Base-by-base conservation (phyloP, 2,797 vertebrate species). In the Coregonus ussuriensis region DNA sequence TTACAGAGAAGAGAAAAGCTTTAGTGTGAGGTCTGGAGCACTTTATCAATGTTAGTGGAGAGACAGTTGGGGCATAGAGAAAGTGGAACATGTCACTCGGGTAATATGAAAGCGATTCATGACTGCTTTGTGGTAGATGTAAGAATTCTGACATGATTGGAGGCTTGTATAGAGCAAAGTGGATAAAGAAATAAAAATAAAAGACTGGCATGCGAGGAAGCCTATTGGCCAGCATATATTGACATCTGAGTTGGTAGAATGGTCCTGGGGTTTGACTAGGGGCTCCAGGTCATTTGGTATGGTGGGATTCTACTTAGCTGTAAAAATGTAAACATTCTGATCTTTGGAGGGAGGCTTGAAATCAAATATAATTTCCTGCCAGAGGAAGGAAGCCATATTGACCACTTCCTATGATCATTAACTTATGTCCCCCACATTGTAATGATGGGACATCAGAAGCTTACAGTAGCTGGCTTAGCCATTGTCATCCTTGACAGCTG, bases 41-140 rank as follows among this genome's bases (percentile, higher is more conserved):
- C 18, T 6, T 21, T 6, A 25, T 71, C 41, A 15, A 11, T 52
- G 9, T 71, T 16, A 11, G 47, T 37, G 47, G 37, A 6, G 41
- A 71, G 6, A n/a, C 15, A 6, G 35, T 71, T 13, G 18, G 2
- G 14, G 70, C 14, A 53, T 4, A 71, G 70, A 52, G 70, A 71
- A 71, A 21, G 25, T 25, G 25, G 25, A 25, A 25, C 25, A 25
- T 25, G 25, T 78, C 79, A 83, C 72, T 73, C 76, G 67, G 63
- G 69, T 75, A 82, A 79, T 79, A 16, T 16, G 56, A 59, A 59
- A 59, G 14, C 70, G 47, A 21, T 71, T 18, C 73, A 52, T 56
- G 75, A 76, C 74, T 52, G 75, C 71, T 71, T 21, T 54, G 71
- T 25, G 21, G 18, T 41, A 11, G 31, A 78, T 79, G 75, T 72